Conservation (phyloP, 2,888 invertebrate genomes). For the Orthosia incerta region DNA sequence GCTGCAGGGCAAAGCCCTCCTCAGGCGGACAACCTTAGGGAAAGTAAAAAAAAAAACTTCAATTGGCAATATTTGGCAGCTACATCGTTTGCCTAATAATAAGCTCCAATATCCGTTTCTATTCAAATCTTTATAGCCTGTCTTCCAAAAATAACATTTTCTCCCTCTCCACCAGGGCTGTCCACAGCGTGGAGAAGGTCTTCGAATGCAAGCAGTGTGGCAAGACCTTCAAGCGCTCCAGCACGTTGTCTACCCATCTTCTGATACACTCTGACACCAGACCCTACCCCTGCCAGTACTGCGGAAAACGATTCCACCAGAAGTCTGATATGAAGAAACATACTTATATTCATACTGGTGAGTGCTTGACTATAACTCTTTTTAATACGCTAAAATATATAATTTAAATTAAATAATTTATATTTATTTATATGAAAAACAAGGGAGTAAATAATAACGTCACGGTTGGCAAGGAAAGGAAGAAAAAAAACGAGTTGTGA, state of each 20-base stretch:
- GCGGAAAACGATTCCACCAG: slow-evolving; percentile 99
- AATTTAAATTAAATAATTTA: neutral
- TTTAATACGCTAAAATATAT: neutral
- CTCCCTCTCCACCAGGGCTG: slow-evolving; percentile 92
- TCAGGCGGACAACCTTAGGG: too few relatives aligned
- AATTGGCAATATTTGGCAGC: neutral
- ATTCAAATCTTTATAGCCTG: fast-evolving
- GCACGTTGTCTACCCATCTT: slow-evolving; percentile 98
- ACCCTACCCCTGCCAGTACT: slow-evolving; percentile 99
- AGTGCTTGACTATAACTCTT: slow-evolving; percentile 78
- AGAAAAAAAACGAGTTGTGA: neutral
- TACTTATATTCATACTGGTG: slow-evolving; percentile 98
- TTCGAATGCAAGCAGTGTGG: slow-evolving; percentile 99
- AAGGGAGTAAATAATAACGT: neutral
- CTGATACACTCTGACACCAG: slow-evolving; percentile 99
- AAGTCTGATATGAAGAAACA: slow-evolving; percentile 99
- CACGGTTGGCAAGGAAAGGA: neutral
- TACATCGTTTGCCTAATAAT: neutral
- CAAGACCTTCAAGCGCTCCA: slow-evolving; percentile 98
- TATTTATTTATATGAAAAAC: neutral
- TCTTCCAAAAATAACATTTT: neutral
- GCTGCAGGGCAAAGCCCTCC: neutral
- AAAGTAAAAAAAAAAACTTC: too few relatives aligned
- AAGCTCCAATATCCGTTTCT: slow-evolving; percentile 4
- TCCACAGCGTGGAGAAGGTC: slow-evolving; percentile 98